Base-by-base conservation (phyloP, 1,140 invertebrate genomes). In the Drosophila sucinea region DNA sequence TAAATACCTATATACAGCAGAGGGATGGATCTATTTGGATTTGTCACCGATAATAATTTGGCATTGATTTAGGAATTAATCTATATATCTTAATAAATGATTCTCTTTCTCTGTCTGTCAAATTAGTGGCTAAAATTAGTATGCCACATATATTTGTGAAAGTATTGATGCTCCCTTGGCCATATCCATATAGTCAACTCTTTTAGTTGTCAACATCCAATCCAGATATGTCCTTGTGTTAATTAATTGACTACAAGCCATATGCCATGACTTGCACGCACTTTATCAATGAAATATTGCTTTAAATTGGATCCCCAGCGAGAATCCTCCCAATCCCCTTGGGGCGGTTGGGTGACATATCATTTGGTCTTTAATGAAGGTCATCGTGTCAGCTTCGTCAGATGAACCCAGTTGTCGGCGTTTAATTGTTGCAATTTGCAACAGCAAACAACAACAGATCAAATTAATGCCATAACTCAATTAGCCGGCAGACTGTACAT, bases 391-490 rank as follows among this genome's bases (percentile, higher is more conserved):
- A 70, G 65, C 67, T 33, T 35, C 29, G 66, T 23, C 29, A 63
- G 65, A 67, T 68, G 66, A 40, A 62, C 51, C 29, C 73, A 76
- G 72, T 70, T 67, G 67, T 62, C 73, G 62, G 56, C 68, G 71
- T 78, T 89, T 89, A 89, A 89, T 89, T 89, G 84, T 77, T 69
- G 71, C 69, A 89, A 81, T 89, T 89, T 84, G 77, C 79, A 71
- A 69, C 65, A 79, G 67, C 47, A 47, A 35, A 65, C 41, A 65
- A 35, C 57, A 61, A n/a, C 63, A 74, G 85, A 89, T 89, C 84
- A 89, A 89, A 89, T 89, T 89, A 89, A 89, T 89, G 84, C 57
- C 80, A 89, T 89, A 89, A 89, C 80, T 89, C 77, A 89, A 89
- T 89, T 89, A 89, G 70, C 69, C 74, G 58, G 47, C 84, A 77